Base-by-base conservation (phyloP, 1,140 invertebrate genomes). In the Stegodyphus mimosarum region DNA sequence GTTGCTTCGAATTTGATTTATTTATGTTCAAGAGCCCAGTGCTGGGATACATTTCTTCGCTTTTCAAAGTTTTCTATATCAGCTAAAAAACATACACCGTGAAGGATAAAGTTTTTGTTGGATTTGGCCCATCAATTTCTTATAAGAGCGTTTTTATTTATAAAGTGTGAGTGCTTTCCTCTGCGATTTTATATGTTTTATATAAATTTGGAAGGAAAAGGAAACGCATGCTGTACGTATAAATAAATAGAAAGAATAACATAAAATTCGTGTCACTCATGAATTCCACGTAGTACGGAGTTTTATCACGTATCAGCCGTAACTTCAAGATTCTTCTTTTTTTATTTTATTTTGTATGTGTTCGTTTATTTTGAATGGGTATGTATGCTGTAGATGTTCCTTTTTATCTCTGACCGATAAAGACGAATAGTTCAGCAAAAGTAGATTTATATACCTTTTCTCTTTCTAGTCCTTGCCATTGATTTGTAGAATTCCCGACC, bases 61-160 rank as follows among this genome's bases (percentile, higher is more conserved):
- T 72, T 6, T 7, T 74, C 53, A 53, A 9, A 33, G n/a, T 49
- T 74, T 15, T 55, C 72, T 48, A 11, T 74, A 74, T 74, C 53
- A 60, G 51, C 18, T 33, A 17, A 74, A 60, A 74, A 74, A 51
- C 51, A 53, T 17, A 51, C 53, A 18, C 9, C 53, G 53, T 74
- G 53, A 74, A 74, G 72, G 53, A 55, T 53, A 60, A 6, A 33
- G 53, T 74, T 70, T 70, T 79, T 79, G 64, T 79, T 79, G 67
- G 66, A 79, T 69, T 49, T 71, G 66, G 50, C n/a, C 55, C 66
- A 79, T 79, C 77, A 79, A 79, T 79, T 79, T 79, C 77, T 79
- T 79, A 79, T 79, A 79, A 79, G 77, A 64, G 67, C 55, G 17
- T 79, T 79, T 79, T 79, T 79, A 79, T 70, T 79, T 79, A 79